A percentile compares a stretch with the other conserved stretches of the same genome.
These are phyloP conservation scores for Bombylius discolor DNA, from an alignment of 2,888 invertebrate species.

Conservation along the genomic window DNA sequence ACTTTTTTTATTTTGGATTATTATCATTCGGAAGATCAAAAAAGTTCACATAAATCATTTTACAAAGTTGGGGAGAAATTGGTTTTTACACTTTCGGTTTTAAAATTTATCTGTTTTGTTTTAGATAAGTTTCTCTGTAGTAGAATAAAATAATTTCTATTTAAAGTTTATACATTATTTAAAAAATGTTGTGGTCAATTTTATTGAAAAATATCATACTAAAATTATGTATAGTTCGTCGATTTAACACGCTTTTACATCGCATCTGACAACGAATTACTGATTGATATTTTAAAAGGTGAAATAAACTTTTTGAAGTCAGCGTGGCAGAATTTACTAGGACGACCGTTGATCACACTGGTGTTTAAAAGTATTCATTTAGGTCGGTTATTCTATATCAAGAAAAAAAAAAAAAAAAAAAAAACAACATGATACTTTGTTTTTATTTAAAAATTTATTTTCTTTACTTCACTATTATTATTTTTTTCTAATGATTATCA, in stretches of 20 bases:
- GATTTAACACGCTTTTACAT: conserved; percentile 97
- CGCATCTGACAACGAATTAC: conserved; percentile 93
- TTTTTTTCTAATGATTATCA: background rate
- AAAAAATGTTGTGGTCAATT: background rate
- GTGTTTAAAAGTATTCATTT: conserved; percentile 76
- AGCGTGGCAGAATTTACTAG: conserved; percentile 95
- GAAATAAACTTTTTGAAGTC: conserved; percentile 97
- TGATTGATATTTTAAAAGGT: conserved; percentile 94
- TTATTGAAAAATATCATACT: too few relatives aligned
- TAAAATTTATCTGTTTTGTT: too few relatives aligned
- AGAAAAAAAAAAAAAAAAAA: background rate
- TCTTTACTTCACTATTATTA: conserved; percentile 5
- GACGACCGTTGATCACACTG: conserved; percentile 89
- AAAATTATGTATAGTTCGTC: conserved; percentile 62
- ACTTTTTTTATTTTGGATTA: too few relatives aligned
- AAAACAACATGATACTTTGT: background rate
- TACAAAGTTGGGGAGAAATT: too few relatives aligned
- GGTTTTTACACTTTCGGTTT: too few relatives aligned
- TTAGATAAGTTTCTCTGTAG: too few relatives aligned
- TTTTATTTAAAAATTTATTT: conserved; percentile 12
- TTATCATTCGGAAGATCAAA: too few relatives aligned
- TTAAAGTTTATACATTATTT: background rate
- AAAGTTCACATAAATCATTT: too few relatives aligned
- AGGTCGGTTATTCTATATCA: conserved; percentile 45
- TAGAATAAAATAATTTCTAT: too few relatives aligned